Conservation (phyloP, 1,140 invertebrate species). For the Drosophila rhopaloa region DNA sequence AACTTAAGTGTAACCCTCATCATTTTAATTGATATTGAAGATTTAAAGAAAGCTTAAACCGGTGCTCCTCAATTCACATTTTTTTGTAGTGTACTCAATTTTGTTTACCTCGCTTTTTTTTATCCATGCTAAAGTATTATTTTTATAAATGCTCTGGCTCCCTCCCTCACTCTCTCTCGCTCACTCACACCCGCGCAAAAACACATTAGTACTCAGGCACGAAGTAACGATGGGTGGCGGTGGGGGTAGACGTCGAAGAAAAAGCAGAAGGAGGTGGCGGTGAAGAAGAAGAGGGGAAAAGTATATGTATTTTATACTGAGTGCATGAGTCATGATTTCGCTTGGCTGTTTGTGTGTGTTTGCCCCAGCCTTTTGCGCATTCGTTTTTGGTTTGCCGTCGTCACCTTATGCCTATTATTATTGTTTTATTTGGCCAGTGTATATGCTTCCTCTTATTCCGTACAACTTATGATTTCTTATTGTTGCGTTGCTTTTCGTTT, state of each 20-base stretch:
- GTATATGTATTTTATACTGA: constrained; percentile 51
- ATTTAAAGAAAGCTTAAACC: no score
- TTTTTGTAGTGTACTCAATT: no score
- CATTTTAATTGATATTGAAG: no score
- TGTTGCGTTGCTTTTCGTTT: constrained; percentile 60
- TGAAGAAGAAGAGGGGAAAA: constrained; percentile 43
- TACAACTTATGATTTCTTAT: constrained; percentile 78
- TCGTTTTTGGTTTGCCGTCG: constrained; percentile 73
- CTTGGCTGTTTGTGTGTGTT: constrained; percentile 29
- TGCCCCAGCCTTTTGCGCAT: constrained; percentile 69
- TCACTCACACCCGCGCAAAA: constrained; percentile 50
- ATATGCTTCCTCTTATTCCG: constrained; percentile 43
- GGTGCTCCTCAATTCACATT: no score
- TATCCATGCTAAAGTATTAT: constrained; percentile 63
- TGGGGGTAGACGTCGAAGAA: constrained; percentile 1
- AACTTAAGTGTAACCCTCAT: no score
- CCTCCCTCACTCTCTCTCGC: constrained; percentile 6
- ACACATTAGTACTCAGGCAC: constrained; percentile 80
- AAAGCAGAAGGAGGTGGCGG: constrained; percentile 9
- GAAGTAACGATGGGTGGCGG: constrained; percentile 58
- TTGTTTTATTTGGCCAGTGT: constrained; percentile 61
- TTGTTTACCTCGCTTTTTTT: constrained; percentile 3
- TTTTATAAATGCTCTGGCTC: constrained; percentile 62
- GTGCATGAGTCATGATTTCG: constrained; percentile 78
- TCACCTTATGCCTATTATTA: constrained; percentile 83